A percentile compares a stretch with the other conserved stretches of the same genome.
These are phyloP conservation scores for Eulacestoma nigropectus DNA, from an alignment of 2,113 vertebrate genomes.

Conservation along the genomic window DNA sequence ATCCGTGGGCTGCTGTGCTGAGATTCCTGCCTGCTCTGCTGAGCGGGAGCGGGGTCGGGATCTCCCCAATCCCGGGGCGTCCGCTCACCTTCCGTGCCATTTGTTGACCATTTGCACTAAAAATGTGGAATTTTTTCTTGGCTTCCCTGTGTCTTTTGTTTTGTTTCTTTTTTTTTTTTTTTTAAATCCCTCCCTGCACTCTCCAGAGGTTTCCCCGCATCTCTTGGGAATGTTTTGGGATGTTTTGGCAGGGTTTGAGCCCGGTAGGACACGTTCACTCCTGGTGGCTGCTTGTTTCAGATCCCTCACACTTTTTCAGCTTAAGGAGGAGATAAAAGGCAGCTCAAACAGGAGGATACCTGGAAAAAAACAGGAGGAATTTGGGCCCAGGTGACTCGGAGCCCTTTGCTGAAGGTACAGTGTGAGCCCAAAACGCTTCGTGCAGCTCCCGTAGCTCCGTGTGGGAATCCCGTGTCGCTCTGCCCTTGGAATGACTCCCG, in stretches of 20 bases:
- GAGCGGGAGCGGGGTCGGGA: neutral
- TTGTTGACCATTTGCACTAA: conserved; percentile 58
- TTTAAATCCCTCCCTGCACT: rapidly evolving
- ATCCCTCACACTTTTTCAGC: neutral
- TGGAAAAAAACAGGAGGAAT: neutral
- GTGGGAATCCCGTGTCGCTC: neutral
- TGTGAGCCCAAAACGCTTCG: rapidly evolving
- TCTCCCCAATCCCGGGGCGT: neutral
- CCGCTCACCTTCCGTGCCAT: conserved; percentile 36
- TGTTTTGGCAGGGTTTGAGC: neutral
- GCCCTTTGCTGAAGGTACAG: neutral
- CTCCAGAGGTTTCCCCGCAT: neutral
- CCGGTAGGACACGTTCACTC: neutral
- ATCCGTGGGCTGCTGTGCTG: neutral
- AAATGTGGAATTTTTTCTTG: neutral
- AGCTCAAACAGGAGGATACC: neutral
- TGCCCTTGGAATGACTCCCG: neutral
- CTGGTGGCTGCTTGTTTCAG: neutral
- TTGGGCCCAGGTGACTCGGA: neutral
- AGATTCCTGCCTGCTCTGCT: neutral
- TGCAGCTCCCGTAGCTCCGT: rapidly evolving
- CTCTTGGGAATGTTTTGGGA: neutral
- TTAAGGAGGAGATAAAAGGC: neutral
- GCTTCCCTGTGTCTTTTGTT: neutral
- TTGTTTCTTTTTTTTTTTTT: no score